Base-by-base conservation (phyloP, 1,140 invertebrate genomes). In the Aphidius gifuensis region DNA sequence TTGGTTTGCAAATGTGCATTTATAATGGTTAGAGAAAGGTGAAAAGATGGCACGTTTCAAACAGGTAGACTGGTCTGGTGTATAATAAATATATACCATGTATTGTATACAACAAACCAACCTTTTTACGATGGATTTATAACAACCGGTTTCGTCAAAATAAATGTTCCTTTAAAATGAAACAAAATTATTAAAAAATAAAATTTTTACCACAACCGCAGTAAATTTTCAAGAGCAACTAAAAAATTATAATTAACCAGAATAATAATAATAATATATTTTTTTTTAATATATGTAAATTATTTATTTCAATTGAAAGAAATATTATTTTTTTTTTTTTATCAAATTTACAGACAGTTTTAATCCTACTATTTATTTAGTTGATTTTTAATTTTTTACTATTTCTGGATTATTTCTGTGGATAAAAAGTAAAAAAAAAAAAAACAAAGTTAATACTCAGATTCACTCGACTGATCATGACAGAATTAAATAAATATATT, bases 91-190 rank as follows among this genome's bases (percentile, higher is more conserved):
- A 55, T 55, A 50, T 21, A 50, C 16, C 32, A 51, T 51, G 38
- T 60, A 60, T 51, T 45, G 9, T 57, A 39, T 59, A 59, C 46
- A 59, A 59, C 49, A 59, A 45, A 49, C 44, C 55, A 23, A 11
- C 23, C 3, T 9, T 39, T 9, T 16, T 50, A 53, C 32, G 44
- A 58, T 23, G 56, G 56, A 58, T 58, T 58, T 58, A 58, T 58
- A 58, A 58, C 56, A 58, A 58, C 56, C 56, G 56, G 56, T 58
- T 58, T 58, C 6, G 7, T 46, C 23, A 39, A 40, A 38, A 43
- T 58, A 43, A 16, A 16, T 16, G 16, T 16, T 45, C 44, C 44
- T 40, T 58, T 47, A 45, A 45, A 40, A 43, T n/a, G 44, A 58
- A 43, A 58, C 6, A 16, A 16, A 16, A 16, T 16, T 16, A 16